A percentile compares a stretch with the other conserved stretches of the same genome.
Conservation (phyloP, 1,140 invertebrate genomes). For the Dendrolimus punctatus region DNA sequence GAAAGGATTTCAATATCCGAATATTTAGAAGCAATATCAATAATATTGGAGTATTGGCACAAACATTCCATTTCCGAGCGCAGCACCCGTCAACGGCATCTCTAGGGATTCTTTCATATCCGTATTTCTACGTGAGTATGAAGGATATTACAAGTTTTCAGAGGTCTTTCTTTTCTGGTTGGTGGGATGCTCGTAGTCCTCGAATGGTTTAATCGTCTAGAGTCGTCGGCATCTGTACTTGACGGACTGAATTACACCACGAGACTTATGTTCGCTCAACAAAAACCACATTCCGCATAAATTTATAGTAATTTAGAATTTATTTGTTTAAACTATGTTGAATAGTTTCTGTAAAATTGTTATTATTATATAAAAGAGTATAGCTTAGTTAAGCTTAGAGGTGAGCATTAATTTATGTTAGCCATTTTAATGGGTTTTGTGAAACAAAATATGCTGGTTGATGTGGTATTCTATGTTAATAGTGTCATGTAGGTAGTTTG, state of each 20-base stretch:
- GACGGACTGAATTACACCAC: slow-evolving; percentile 62
- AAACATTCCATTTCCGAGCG: slow-evolving; percentile 40
- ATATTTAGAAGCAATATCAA: slow-evolving; percentile 43
- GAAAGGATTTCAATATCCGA: slow-evolving; percentile 27
- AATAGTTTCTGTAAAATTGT: too few species aligned
- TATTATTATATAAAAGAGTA: too few species aligned
- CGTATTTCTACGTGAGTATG: slow-evolving; percentile 7
- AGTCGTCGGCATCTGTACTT: slow-evolving; percentile 57
- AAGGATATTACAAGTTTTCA: slow-evolving; percentile 11
- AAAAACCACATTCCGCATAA: slow-evolving; percentile 32
- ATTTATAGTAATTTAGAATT: slow-evolving; percentile 13
- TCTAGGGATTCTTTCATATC: slow-evolving; percentile 8
- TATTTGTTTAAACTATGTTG: too few species aligned
- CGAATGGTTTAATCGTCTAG: slow-evolving; percentile 61
- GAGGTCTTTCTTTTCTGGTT: slow-evolving; percentile 28
- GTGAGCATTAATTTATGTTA: too few species aligned
- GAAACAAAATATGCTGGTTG: too few species aligned
- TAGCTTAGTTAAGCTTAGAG: too few species aligned
- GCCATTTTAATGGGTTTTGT: too few species aligned
- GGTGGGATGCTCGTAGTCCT: slow-evolving; percentile 19
- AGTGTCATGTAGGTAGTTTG: too few species aligned
- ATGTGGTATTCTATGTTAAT: too few species aligned
- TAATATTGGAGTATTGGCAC: slow-evolving; percentile 47
- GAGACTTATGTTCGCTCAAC: slow-evolving; percentile 26
- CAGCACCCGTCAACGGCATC: slow-evolving; percentile 20